phyloP scores from a whole-genome alignment of 2,797 vertebrate species.

The Poeciliopsis paucimaculata region DNA sequence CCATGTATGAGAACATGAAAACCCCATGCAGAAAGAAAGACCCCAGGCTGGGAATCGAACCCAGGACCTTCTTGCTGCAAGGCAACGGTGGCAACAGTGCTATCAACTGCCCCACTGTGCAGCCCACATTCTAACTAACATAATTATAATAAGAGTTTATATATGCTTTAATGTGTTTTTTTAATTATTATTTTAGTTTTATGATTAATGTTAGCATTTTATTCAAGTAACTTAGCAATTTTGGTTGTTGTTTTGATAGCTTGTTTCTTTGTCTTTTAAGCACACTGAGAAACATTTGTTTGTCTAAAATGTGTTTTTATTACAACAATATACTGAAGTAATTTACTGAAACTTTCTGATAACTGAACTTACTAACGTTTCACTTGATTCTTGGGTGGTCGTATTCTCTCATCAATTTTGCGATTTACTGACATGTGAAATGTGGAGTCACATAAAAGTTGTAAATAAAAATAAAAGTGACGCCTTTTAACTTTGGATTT shows the following conservation, averaged over 20 bases:
- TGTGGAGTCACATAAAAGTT: not conserved
- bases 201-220: not conserved
- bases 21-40: too few relatives aligned
- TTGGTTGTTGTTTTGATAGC: not conserved
- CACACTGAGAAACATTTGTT: too few relatives aligned
- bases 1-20: too few relatives aligned
- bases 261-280: not conserved
- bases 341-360: not conserved
- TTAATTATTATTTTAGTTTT: not conserved
- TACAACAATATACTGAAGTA: too few relatives aligned
- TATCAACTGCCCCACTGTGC: too few relatives aligned
- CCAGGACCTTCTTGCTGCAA: too few relatives aligned
- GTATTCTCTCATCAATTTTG: not conserved
- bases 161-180: not conserved
- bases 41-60: too few relatives aligned
- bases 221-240: not conserved
- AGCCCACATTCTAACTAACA: not conserved
- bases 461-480: not conserved
- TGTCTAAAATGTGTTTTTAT: too few relatives aligned
- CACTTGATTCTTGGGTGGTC: not conserved
- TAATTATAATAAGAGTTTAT: not conserved
- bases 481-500: not conserved
- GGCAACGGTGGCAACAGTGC: too few relatives aligned
- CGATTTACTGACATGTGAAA: not conserved
- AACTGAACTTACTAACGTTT: not conserved